Evolutionary conservation across 2,888 invertebrate species (phyloP).

Genomic region (Eilema griseolum): DNA sequence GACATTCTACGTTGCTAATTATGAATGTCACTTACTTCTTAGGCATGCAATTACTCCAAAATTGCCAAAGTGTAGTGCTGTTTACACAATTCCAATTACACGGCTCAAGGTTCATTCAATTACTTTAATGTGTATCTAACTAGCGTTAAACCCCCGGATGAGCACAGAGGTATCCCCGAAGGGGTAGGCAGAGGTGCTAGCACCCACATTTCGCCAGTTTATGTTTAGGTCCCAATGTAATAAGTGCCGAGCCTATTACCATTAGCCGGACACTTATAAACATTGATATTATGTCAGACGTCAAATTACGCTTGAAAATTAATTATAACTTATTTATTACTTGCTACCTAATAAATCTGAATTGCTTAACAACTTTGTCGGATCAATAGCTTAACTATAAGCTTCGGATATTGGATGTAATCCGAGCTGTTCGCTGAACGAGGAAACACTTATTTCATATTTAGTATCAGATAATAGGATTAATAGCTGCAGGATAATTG

Average conservation of each 20-base stretch:
- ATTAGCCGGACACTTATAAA: too few species aligned
- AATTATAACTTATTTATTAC: not conserved
- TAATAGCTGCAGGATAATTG: not conserved
- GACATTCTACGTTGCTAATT: not conserved
- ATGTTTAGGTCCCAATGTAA: too few species aligned
- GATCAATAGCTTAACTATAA: slow-evolving; percentile 3
- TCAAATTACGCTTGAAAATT: not conserved
- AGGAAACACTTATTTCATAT: not conserved
- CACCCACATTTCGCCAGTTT: too few species aligned
- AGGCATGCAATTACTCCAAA: not conserved
- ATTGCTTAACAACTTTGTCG: slow-evolving; percentile 1
- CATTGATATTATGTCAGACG: not conserved
- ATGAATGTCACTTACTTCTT: not conserved
- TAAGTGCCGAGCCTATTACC: too few species aligned
- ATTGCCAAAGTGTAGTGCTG: not conserved
- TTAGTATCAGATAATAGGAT: not conserved
- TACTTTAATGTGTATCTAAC: slow-evolving; percentile 1
- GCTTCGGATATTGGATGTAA: not conserved
- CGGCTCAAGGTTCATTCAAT: not conserved
- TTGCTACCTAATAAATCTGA: not conserved
- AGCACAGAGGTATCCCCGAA: too few species aligned
- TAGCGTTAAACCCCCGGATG: not conserved
- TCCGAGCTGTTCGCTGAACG: not conserved
- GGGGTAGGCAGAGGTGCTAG: too few species aligned
- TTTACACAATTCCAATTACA: not conserved